Evolutionary conservation across 2,797 vertebrate species (phyloP).

Genomic region (Pseudochirops corinnae): DNA sequence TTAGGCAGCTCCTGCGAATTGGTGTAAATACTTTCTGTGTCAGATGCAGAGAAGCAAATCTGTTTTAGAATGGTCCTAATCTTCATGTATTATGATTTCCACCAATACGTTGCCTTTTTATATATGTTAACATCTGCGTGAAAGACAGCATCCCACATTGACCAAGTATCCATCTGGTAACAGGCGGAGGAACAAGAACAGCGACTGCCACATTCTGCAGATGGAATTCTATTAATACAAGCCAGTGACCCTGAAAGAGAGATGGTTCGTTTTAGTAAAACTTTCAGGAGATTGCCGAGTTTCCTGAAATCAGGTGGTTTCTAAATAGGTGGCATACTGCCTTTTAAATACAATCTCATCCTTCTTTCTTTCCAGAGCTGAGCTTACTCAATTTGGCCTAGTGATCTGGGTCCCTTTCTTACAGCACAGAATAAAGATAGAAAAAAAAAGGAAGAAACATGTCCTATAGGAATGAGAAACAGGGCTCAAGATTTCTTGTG

Average conservation of each 20-base stretch:
- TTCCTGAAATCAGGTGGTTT: slow-evolving; percentile 78
- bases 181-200: slow-evolving; percentile 69
- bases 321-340: slow-evolving; percentile 68
- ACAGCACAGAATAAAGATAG: neutral
- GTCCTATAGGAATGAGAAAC: neutral
- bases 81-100: slow-evolving; percentile 77
- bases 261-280: slow-evolving; percentile 76
- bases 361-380: slow-evolving; percentile 54
- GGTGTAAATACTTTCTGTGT: slow-evolving; percentile 78
- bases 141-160: slow-evolving; percentile 81
- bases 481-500: neutral
- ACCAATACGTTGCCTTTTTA: slow-evolving; percentile 82
- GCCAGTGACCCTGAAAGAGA: slow-evolving; percentile 77
- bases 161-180: slow-evolving; percentile 82
- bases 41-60: slow-evolving; percentile 72
- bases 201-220: slow-evolving; percentile 77
- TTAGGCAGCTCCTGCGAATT: slow-evolving; percentile 74
- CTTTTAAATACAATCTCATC: slow-evolving; percentile 67
- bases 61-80: slow-evolving; percentile 75
- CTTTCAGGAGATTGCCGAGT: slow-evolving; percentile 80
- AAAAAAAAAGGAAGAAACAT: neutral
- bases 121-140: slow-evolving; percentile 72
- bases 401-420: slow-evolving; percentile 10
- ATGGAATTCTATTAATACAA: slow-evolving; percentile 75
- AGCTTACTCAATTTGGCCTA: slow-evolving; percentile 14